A percentile compares a stretch with the other conserved stretches of the same genome.
phyloP scores from a whole-genome alignment of 35 echinoderm and acorn worm species.

The Apostichopus californicus region DNA sequence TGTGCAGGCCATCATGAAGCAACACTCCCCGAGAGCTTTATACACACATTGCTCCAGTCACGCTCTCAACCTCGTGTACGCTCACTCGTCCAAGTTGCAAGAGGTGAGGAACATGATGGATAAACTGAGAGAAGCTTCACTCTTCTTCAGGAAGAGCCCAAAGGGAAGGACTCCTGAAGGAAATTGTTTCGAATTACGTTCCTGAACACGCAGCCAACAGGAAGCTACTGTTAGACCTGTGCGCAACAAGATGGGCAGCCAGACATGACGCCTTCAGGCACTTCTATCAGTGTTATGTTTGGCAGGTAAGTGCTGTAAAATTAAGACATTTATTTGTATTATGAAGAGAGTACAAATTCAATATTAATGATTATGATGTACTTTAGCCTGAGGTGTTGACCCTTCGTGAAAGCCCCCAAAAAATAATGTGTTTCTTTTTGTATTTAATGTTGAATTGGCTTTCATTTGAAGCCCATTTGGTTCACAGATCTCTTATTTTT shows the following conservation, averaged over 20 bases:
- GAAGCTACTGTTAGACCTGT: background rate
- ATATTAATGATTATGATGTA: background rate
- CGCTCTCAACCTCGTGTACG: background rate
- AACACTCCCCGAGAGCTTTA: background rate
- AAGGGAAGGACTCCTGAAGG: slow-evolving; percentile 18
- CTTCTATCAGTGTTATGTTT: background rate
- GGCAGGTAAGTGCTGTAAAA: background rate
- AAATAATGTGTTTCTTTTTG: background rate
- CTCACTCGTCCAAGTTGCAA: background rate
- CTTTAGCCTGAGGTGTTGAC: background rate
- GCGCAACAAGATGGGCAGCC: slow-evolving; percentile 29
- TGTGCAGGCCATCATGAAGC: background rate
- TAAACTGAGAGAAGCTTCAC: background rate
- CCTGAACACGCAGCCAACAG: background rate
- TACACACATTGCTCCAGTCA: background rate
- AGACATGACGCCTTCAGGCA: background rate
- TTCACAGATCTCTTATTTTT: too few species aligned
- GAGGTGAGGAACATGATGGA: background rate
- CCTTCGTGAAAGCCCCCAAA: background rate
- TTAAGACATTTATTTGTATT: background rate
- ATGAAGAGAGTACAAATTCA: background rate
- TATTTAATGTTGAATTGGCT: background rate
- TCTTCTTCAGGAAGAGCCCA: background rate
- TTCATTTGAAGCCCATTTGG: too few species aligned
- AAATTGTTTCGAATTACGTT: background rate